Conservation (phyloP, 2,113 vertebrate species). For the Leptosomus discolor region DNA sequence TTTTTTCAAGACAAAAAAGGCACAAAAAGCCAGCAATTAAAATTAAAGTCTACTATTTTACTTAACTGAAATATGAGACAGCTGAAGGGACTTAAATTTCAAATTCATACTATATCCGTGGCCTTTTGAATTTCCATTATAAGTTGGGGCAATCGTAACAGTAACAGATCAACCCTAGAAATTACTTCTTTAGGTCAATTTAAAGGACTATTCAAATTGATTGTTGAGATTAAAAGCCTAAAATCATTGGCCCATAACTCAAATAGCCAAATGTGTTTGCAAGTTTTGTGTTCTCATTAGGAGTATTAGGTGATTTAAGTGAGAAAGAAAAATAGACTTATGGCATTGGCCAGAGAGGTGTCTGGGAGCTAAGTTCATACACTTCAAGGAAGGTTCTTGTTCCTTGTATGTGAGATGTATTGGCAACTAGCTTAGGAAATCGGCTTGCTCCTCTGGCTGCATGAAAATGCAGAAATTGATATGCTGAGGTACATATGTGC, state of each 20-base stretch:
- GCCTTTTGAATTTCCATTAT: constrained; percentile 27
- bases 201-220: constrained; percentile 1
- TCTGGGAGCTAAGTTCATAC: neutral
- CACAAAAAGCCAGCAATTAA: neutral
- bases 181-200: constrained; percentile 28
- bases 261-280: neutral
- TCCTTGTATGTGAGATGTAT: neutral
- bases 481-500: neutral
- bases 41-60: neutral
- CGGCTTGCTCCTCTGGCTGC: neutral
- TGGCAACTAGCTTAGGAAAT: neutral
- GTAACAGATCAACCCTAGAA: neutral
- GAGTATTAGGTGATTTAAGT: neutral
- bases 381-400: neutral
- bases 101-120: neutral
- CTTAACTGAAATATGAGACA: neutral
- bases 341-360: neutral
- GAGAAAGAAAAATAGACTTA: neutral
- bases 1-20: neutral
- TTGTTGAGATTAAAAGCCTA: neutral
- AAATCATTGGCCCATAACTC: neutral
- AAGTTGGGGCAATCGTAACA: constrained; percentile 1
- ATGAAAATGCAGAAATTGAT: constrained; percentile 17
- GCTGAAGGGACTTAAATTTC: neutral
- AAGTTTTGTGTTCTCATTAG: neutral